Evolutionary conservation across 2,797 vertebrate species (phyloP).

Genomic region (Crypturellus tataupa): DNA sequence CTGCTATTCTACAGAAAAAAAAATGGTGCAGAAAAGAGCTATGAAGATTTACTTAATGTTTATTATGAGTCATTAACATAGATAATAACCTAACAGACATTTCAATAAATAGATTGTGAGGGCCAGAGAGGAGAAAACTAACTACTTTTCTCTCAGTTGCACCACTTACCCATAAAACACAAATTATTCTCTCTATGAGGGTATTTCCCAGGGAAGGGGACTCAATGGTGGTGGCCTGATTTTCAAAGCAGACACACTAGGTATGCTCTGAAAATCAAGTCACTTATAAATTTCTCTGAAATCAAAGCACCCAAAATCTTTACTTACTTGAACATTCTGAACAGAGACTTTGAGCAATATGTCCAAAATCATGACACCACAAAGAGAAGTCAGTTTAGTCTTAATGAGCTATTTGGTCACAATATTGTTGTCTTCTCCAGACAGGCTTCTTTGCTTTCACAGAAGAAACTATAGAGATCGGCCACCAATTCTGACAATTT

Average conservation of each 20-base stretch:
- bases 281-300: neutral
- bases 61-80: neutral
- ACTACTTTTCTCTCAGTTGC: neutral
- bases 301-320: neutral
- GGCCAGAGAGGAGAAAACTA: neutral
- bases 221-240: neutral
- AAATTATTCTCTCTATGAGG: neutral
- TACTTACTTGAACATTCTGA: neutral
- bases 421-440: neutral
- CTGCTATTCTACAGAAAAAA: neutral
- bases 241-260: neutral
- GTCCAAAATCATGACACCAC: neutral
- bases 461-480: neutral
- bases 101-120: neutral
- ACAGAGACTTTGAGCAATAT: neutral
- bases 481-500: neutral
- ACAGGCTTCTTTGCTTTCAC: neutral
- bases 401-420: neutral
- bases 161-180: neutral
- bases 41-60: neutral
- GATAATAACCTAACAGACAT: neutral
- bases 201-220: neutral
- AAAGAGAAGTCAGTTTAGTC: neutral
- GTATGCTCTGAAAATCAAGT: neutral
- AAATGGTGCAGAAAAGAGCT: neutral